These are phyloP conservation scores for Dicranocentrus wangi DNA, from an alignment of 2,888 invertebrate species.

Conservation along the genomic window DNA sequence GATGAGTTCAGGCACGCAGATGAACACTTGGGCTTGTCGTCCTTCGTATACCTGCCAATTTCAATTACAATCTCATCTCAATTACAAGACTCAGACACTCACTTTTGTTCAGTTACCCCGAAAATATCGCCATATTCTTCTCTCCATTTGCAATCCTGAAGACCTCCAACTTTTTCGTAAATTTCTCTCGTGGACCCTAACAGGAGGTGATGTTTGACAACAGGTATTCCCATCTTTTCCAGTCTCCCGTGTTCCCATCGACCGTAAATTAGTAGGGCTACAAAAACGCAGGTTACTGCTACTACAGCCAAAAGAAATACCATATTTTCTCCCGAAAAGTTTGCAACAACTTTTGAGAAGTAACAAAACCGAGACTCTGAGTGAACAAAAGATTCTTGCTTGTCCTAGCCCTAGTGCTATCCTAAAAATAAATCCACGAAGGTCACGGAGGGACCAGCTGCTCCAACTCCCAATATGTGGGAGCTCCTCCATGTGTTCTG, in stretches of 20 bases:
- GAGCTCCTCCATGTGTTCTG: too few species aligned
- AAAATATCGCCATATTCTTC: conserved; percentile 67
- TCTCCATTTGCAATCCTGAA: conserved; percentile 65
- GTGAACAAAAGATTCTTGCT: too few species aligned
- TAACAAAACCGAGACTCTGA: too few species aligned
- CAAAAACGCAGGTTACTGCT: neutral
- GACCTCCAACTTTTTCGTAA: conserved; percentile 44
- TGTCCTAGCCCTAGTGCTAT: too few species aligned
- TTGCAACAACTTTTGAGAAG: too few species aligned
- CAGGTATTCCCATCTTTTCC: conserved; percentile 67
- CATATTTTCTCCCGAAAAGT: too few species aligned
- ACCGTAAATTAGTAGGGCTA: conserved; percentile 60
- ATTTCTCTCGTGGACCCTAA: conserved; percentile 64
- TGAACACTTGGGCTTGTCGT: conserved; percentile 53
- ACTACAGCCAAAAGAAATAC: neutral
- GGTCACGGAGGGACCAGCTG: too few species aligned
- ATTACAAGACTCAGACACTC: neutral
- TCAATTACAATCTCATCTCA: neutral
- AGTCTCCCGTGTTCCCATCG: conserved; percentile 68
- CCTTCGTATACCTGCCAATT: conserved; percentile 66
- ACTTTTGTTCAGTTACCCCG: conserved; percentile 67
- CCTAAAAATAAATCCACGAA: too few species aligned
- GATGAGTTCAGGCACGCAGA: conserved; percentile 63
- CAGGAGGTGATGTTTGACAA: conserved; percentile 62
- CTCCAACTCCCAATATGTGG: too few species aligned